A percentile compares a stretch with the other conserved stretches of the same genome.
These are phyloP conservation scores for Calameuta idolon DNA, from an alignment of 2,888 invertebrate species.

Conservation along the genomic window DNA sequence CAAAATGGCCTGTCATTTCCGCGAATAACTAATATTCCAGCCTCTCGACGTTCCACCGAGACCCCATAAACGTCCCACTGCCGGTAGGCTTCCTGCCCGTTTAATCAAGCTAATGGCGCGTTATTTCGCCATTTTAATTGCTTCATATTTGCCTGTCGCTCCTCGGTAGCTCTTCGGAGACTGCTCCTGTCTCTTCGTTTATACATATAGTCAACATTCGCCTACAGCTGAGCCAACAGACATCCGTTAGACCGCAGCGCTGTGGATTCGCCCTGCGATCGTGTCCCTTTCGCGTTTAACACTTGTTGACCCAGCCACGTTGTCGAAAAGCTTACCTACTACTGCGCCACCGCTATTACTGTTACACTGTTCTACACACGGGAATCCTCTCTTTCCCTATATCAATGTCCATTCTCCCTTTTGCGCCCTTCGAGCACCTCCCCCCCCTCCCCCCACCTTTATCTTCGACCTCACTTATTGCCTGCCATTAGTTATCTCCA, in stretches of 20 bases:
- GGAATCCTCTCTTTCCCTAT: neutral
- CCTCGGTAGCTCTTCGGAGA: neutral
- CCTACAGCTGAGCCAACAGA: neutral
- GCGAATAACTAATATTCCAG: neutral
- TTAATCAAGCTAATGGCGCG: conserved; percentile 30
- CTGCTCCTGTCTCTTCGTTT: neutral
- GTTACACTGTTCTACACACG: neutral
- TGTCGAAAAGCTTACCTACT: neutral
- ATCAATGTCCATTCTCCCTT: neutral
- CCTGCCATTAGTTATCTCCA: neutral
- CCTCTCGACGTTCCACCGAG: neutral
- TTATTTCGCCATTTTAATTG: conserved; percentile 30
- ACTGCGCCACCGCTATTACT: neutral
- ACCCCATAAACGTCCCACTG: neutral
- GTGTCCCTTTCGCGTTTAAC: neutral
- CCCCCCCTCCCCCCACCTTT: fast-evolving
- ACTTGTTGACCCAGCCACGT: neutral
- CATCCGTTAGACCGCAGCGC: neutral
- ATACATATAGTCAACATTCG: neutral
- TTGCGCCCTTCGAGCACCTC: neutral
- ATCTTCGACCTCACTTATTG: neutral
- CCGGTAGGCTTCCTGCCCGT: conserved; percentile 15
- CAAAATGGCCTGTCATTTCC: neutral
- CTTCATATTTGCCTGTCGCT: neutral
- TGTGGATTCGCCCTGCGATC: neutral